Conservation (phyloP, 2,797 vertebrate genomes). For the Acipenser transmontanus region DNA sequence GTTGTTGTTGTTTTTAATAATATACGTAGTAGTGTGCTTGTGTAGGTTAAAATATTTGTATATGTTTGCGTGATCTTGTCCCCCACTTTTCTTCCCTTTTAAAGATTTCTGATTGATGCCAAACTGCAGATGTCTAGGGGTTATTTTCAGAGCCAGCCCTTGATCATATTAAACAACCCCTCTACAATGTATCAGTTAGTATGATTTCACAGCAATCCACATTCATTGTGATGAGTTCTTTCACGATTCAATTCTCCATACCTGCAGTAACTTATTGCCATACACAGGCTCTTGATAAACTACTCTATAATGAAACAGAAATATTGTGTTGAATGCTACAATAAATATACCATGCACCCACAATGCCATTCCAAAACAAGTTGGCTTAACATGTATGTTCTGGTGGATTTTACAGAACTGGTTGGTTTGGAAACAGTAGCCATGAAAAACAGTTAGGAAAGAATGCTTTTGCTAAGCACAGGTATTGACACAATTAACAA, state of each 20-base stretch:
- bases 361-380: slow-evolving; percentile 34
- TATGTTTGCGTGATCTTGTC: not conserved
- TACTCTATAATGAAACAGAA: slow-evolving; percentile 57
- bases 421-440: too few relatives aligned
- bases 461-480: too few relatives aligned
- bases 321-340: slow-evolving; percentile 43
- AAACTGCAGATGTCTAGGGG: slow-evolving; percentile 13
- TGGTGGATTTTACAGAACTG: not conserved
- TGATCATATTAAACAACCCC: slow-evolving; percentile 3
- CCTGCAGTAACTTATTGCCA: slow-evolving; percentile 54
- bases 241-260: slow-evolving; percentile 35
- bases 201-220: slow-evolving; percentile 35
- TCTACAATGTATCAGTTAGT: slow-evolving; percentile 27
- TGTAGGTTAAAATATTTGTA: too few relatives aligned
- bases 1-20: too few relatives aligned
- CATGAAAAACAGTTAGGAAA: too few relatives aligned
- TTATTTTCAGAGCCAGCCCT: not conserved
- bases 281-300: slow-evolving; percentile 51
- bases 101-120: not conserved
- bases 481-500: too few relatives aligned
- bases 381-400: slow-evolving; percentile 28
- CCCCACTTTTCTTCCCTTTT: not conserved
- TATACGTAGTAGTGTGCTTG: too few relatives aligned
- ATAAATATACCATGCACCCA: slow-evolving; percentile 35
- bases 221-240: slow-evolving; percentile 26